Evolutionary conservation across 2,797 vertebrate genomes (phyloP).

Genomic region (Enteromius anoplus): DNA sequence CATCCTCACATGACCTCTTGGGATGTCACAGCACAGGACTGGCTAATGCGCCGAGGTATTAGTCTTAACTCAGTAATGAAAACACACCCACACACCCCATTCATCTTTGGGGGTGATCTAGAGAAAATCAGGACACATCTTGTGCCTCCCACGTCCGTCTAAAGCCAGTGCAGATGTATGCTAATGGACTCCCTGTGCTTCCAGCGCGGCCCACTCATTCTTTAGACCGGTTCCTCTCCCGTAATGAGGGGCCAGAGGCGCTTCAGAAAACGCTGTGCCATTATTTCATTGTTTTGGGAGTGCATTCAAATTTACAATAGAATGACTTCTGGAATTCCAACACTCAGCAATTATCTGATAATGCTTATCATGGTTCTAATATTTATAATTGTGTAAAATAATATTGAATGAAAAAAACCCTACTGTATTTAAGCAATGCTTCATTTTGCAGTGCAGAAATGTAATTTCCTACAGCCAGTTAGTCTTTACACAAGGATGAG

Average conservation of each 20-base stretch:
- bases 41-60: constrained; percentile 39
- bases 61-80: constrained; percentile 37
- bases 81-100: constrained; percentile 45
- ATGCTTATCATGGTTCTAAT: neutral
- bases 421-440: neutral
- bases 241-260: constrained; percentile 27
- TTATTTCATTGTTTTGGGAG: constrained; percentile 25
- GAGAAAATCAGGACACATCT: constrained; percentile 20
- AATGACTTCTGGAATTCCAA: constrained; percentile 14
- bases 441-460: neutral
- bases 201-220: constrained; percentile 32
- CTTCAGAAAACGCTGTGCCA: neutral
- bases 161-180: constrained; percentile 39
- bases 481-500: neutral
- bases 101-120: constrained; percentile 40
- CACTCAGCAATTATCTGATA: neutral
- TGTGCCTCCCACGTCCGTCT: constrained; percentile 14
- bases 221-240: constrained; percentile 15
- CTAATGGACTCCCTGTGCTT: constrained; percentile 39
- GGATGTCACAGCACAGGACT: constrained; percentile 10
- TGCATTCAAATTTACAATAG: constrained; percentile 12
- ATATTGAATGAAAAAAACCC: too few species aligned
- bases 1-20: constrained; percentile 21
- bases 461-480: constrained; percentile 5
- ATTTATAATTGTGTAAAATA: neutral